Base-by-base conservation (phyloP, 2,888 invertebrate genomes). In the Hypomecis punctinalis region DNA sequence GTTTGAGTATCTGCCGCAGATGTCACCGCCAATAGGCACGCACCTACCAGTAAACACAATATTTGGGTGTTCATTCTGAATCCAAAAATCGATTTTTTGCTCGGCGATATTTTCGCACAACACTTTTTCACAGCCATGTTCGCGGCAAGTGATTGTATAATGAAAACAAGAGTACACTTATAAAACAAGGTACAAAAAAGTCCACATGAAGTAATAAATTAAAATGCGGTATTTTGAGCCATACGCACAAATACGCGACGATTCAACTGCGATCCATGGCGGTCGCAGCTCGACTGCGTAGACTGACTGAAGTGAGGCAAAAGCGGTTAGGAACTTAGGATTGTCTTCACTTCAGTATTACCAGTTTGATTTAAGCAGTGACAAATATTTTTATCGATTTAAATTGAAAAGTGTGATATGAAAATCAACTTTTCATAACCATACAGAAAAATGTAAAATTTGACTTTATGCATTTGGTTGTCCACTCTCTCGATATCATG, bases 51-150 rank as follows among this genome's bases (percentile, higher is more conserved):
- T 84, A 91, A 85, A 90, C 84, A 89, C 82, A 91, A 82, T 85
- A 90, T 89, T 89, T 86, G 86, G 84, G 83, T 88, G 80, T 80
- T 80, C 88, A 90, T 89, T 87, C 86, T 85, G 82, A 88, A 89
- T 85, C 90, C 89, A 75, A 90, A 88, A 93, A 93, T 93, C 92
- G 93, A 93, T 93, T 92, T 92, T 90, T 90, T 89, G 87, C 87
- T 88, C 84, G 84, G 82, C 84, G 89, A 89, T 89, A 89, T 87
- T 90, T 89, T 87, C 83, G 80, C 90, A 91, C 88, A 85, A 90
- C 89, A 91, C 92, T 86, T 84, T 86, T 86, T 88, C 90, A 91
- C 91, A 88, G 89, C 88, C 92, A 92, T 93, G 80, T 84, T 86
- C 80, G 71, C 78, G 78, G 72, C 68, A 69, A 47, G 9, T 47